Evolutionary conservation across 23 tunicate species (phyloP).

Genomic region (Phallusia fumigata): DNA sequence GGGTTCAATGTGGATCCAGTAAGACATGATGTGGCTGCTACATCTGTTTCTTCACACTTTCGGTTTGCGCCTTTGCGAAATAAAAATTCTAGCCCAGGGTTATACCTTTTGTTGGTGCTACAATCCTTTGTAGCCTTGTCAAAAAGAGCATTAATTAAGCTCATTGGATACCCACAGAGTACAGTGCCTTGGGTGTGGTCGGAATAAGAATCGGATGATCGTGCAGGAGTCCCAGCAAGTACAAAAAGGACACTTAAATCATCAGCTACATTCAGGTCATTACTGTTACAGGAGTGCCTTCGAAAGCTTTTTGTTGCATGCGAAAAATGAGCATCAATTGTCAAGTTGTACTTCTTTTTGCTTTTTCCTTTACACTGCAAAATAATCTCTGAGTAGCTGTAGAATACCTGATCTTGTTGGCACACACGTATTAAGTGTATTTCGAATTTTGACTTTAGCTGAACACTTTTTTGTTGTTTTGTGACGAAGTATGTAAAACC

Average conservation of each 20-base stretch:
- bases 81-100: constrained; percentile 28
- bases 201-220: background rate
- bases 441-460: background rate
- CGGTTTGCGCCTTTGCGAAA: background rate
- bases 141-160: constrained; percentile 15
- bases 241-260: constrained; percentile 1
- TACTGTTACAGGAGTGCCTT: background rate
- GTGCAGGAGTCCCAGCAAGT: background rate
- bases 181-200: constrained; percentile 16
- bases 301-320: constrained; percentile 36
- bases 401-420: constrained; percentile 49
- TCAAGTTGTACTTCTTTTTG: constrained; percentile 6
- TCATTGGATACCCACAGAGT: constrained; percentile 6
- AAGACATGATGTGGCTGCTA: constrained; percentile 20
- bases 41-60: background rate
- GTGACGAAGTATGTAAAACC: constrained; percentile 72
- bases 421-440: constrained; percentile 59
- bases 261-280: background rate
- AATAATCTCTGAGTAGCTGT: constrained; percentile 58
- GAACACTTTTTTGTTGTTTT: constrained; percentile 35
- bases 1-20: background rate
- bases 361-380: constrained; percentile 33
- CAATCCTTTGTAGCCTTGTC: constrained; percentile 3
- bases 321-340: constrained; percentile 44
- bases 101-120: background rate